Conservation (phyloP, 2,113 vertebrate species). For the Heterotilapia buettikoferi region DNA sequence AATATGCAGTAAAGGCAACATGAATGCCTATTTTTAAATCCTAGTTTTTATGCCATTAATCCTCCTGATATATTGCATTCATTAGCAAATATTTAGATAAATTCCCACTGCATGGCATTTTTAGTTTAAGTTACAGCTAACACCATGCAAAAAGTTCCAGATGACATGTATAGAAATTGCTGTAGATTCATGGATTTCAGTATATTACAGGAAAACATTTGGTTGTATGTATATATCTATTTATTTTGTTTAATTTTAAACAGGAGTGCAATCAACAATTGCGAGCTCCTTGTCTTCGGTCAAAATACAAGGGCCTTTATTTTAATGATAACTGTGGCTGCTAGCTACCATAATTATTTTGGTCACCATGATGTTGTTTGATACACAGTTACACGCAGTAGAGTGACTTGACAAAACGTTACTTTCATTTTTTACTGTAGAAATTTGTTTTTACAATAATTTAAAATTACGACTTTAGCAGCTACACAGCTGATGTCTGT, state of each 20-base stretch:
- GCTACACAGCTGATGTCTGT: neutral
- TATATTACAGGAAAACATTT: neutral
- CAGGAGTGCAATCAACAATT: neutral
- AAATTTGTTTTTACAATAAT: neutral
- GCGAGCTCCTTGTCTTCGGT: fast-evolving
- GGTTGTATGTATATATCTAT: neutral
- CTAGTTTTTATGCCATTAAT: neutral
- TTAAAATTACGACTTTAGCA: neutral
- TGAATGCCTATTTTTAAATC: neutral
- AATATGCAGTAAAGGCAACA: neutral
- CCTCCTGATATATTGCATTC: neutral
- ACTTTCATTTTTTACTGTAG: neutral
- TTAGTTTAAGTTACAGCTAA: neutral
- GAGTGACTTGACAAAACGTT: neutral
- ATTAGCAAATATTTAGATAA: neutral
- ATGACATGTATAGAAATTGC: neutral
- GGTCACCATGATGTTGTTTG: neutral
- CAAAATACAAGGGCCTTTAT: neutral
- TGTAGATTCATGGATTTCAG: neutral
- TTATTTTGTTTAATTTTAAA: neutral
- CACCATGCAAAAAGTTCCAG: neutral
- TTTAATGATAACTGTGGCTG: neutral
- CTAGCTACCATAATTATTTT: neutral
- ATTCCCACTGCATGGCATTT: neutral
- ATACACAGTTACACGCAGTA: neutral